These are phyloP conservation scores for Ditula angustiorana DNA, from an alignment of 2,888 invertebrate species.

Conservation along the genomic window DNA sequence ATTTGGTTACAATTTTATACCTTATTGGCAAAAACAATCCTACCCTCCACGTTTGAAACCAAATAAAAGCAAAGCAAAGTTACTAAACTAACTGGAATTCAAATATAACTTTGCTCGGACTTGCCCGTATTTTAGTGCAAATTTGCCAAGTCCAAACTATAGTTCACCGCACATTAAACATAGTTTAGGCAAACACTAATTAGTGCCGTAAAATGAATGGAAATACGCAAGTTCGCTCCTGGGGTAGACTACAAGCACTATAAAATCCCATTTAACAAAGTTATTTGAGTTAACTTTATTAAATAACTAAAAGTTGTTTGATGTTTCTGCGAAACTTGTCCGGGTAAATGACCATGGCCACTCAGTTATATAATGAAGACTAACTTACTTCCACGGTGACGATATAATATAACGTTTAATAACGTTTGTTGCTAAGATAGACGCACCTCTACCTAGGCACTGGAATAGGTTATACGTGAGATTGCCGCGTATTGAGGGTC, in stretches of 20 bases:
- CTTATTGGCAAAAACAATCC: no score
- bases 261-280: conserved; percentile 2
- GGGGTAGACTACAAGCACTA: background rate
- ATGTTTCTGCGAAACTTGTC: background rate
- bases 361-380: no score
- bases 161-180: conserved; percentile 7
- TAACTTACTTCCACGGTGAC: no score
- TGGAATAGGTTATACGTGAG: no score
- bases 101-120: background rate
- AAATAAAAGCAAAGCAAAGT: background rate
- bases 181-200: background rate
- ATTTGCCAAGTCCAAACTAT: conserved; percentile 2
- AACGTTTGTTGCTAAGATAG: no score
- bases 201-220: background rate
- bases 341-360: background rate
- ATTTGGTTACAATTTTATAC: no score
- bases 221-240: background rate
- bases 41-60: background rate
- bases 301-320: background rate
- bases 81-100: background rate
- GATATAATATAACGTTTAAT: no score
- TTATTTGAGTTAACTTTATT: background rate
- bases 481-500: no score
- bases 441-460: no score
- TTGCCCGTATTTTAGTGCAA: background rate